Evolutionary conservation across 2,797 vertebrate species (phyloP).

Genomic region (Thripadectes ignobilis): DNA sequence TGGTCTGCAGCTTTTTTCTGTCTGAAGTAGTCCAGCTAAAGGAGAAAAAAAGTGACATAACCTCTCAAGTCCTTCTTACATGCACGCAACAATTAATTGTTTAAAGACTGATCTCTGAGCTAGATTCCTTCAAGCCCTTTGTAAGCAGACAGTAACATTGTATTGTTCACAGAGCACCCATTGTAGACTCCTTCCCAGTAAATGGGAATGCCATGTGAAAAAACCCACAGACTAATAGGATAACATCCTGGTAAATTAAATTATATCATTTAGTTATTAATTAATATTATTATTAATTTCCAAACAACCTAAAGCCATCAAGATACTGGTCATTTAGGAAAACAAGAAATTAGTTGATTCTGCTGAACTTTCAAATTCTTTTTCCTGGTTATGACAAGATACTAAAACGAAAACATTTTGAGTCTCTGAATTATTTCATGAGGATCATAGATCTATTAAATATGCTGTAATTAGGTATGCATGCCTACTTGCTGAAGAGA

Average conservation of each 20-base stretch:
- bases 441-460: not conserved
- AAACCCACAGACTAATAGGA: not conserved
- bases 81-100: not conserved
- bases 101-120: not conserved
- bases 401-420: not conserved
- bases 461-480: not conserved
- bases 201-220: not conserved
- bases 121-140: not conserved
- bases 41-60: not conserved
- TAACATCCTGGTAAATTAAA: not conserved
- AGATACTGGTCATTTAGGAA: not conserved
- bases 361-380: not conserved
- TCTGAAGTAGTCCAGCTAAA: not conserved
- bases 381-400: not conserved
- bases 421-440: not conserved
- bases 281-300: not conserved
- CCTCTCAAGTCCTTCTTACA: not conserved
- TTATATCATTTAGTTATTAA: too few relatives aligned
- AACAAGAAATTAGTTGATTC: not conserved
- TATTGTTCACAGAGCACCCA: not conserved
- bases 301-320: not conserved
- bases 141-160: not conserved
- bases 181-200: not conserved
- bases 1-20: not conserved
- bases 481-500: not conserved